Evolutionary conservation across 2,888 invertebrate genomes (phyloP), one percentile per base, ranked within the genome.

Genomic region (Cephalotes varians): DNA sequence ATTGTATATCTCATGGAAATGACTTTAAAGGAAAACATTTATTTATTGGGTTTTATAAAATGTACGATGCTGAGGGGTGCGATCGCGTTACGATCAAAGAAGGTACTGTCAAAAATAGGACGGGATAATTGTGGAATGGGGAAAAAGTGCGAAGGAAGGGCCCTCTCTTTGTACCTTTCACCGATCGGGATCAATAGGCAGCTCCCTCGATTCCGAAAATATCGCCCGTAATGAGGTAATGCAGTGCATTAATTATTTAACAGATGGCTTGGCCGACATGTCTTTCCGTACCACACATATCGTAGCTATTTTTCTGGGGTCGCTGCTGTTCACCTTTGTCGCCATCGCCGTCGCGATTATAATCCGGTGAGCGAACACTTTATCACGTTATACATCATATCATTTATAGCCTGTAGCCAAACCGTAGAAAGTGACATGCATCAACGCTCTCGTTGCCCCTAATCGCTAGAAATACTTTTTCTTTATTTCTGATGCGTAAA

Each of bases 221-320:
- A 79, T 47, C 73, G 73, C 25, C 73, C 44, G 40, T 56, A 34
- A 81, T 44, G n/a, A 54, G 28, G 25, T 82, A 74, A 83, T 82
- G 49, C 60, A 67, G 62, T 65, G 28, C 15, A 79, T 69, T 81
- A 62, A 58, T 54, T 72, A 79, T 84, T 64, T 67, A 87, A 83
- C 76, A 34, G 85, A 54, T 56, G 37, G 54, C 49, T 84, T 88
- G 73, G 85, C 87, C 62, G 92, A 90, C 65, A 88, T 93, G 40
- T 88, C 92, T 31, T 91, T 95, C 82, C 93, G 92, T 79, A 92
- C 94, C 28, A 93, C 93, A 54, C 95, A 95, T 89, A 94, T 95
- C 90, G 90, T 95, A 87, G 92, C 93, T 67, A 93, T 95, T 82
- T 92, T 94, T 80, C 87, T 94, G 79, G 93, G 93, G 51, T 94